Evolutionary conservation across 2,113 vertebrate species (phyloP).

Genomic region (Vicugna pacos): DNA sequence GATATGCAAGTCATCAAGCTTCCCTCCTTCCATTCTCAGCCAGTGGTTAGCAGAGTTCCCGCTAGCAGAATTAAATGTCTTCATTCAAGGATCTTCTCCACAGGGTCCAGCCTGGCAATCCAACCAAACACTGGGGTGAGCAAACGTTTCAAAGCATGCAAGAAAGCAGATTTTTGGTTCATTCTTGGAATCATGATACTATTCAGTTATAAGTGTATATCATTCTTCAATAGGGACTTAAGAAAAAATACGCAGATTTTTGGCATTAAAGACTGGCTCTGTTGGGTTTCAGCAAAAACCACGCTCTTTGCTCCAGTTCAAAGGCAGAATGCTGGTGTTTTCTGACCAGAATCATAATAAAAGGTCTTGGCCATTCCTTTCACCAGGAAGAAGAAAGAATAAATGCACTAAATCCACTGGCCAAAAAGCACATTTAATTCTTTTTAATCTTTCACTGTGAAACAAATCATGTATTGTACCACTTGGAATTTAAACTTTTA

Average conservation of each 20-base stretch:
- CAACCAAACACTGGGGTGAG: conserved; percentile 94
- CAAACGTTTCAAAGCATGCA: background rate
- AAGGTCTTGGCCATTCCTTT: background rate
- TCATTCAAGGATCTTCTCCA: conserved; percentile 90
- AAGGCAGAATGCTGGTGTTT: background rate
- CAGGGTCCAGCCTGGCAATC: conserved; percentile 90
- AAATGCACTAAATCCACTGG: background rate
- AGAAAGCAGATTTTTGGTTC: background rate
- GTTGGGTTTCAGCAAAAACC: background rate
- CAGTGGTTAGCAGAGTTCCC: background rate
- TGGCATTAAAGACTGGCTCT: background rate
- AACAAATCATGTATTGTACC: background rate
- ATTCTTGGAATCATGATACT: background rate
- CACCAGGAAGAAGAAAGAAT: background rate
- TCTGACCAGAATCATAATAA: background rate
- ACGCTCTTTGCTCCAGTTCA: background rate
- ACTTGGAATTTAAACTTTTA: background rate
- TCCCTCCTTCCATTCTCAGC: conserved; percentile 91
- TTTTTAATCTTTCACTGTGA: background rate
- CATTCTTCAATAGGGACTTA: background rate
- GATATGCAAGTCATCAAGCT: conserved; percentile 93
- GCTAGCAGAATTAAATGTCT: background rate
- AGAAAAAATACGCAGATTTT: background rate
- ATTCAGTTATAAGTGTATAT: background rate
- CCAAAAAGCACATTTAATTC: background rate